A percentile compares a stretch with the other conserved stretches of the same genome.
These are phyloP conservation scores for Erithacus rubecula DNA, from an alignment of 2,797 vertebrate genomes.

Conservation along the genomic window DNA sequence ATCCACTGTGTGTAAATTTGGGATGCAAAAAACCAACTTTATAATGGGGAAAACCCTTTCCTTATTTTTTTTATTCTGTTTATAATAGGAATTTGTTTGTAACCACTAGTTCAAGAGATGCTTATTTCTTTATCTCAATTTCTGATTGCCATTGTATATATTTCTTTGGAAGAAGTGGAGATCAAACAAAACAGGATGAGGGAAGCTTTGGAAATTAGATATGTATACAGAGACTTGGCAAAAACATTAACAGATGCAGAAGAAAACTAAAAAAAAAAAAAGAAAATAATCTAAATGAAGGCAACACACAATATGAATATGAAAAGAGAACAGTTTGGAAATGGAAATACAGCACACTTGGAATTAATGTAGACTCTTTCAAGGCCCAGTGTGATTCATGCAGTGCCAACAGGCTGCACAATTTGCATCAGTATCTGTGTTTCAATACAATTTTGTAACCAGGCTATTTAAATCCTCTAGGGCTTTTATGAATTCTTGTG, in stretches of 20 bases:
- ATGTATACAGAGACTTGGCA: neutral
- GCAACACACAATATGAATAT: conserved; percentile 13
- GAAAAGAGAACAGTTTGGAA: conserved; percentile 51
- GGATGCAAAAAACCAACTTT: neutral
- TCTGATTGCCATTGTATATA: conserved; percentile 20
- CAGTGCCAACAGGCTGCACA: conserved; percentile 4
- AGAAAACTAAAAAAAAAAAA: neutral
- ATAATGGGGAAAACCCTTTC: neutral
- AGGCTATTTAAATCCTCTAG: conserved; percentile 17
- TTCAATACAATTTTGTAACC: conserved; percentile 34
- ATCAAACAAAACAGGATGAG: neutral
- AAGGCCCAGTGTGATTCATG: conserved; percentile 21
- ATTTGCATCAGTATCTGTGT: conserved; percentile 31
- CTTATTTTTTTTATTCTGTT: neutral
- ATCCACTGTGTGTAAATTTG: neutral
- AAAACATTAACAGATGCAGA: conserved; percentile 28
- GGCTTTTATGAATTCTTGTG: neutral
- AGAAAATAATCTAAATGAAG: conserved; percentile 9
- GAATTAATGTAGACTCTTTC: conserved; percentile 39
- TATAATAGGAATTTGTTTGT: neutral
- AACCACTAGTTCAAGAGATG: neutral
- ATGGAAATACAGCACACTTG: conserved; percentile 37
- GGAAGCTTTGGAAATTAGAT: conserved; percentile 41
- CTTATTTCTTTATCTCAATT: neutral
- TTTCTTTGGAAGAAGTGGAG: conserved; percentile 21